Percentiles rank a stretch among this genome's conserved stretches.
These are phyloP conservation scores for Drosophila virilis DNA, from an alignment of 1,140 invertebrate species.

Conservation along the genomic window DNA sequence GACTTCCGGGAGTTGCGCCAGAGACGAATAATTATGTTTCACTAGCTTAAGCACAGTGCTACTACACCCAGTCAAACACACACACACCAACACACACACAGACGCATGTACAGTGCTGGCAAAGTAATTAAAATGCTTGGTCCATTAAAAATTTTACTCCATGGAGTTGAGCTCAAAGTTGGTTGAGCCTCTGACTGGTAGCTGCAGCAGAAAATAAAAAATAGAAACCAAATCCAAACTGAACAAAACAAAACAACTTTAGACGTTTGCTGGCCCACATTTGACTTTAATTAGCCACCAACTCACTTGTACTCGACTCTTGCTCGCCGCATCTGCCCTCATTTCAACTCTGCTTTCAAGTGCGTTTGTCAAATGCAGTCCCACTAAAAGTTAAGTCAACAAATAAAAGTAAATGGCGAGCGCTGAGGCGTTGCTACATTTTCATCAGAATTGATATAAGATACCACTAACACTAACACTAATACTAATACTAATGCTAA, in stretches of 20 bases:
- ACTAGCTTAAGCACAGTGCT: slow-evolving; percentile 71
- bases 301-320: slow-evolving; percentile 12
- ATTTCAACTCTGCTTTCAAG: not conserved
- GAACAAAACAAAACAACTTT: slow-evolving; percentile 73
- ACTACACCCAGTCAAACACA: slow-evolving; percentile 20
- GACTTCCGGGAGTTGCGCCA: slow-evolving; percentile 75
- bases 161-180: slow-evolving; percentile 74
- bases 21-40: slow-evolving; percentile 81
- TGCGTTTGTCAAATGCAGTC: slow-evolving; percentile 61
- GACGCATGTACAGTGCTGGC: slow-evolving; percentile 27
- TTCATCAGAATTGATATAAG: too few relatives aligned
- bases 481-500: too few relatives aligned
- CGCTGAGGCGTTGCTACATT: not conserved
- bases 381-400: slow-evolving; percentile 38
- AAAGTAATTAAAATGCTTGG: slow-evolving; percentile 82
- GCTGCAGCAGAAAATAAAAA: slow-evolving; percentile 27
- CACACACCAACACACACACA: slow-evolving; percentile 11
- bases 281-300: slow-evolving; percentile 72
- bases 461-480: too few relatives aligned
- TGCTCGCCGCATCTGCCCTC: not conserved
- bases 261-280: slow-evolving; percentile 65
- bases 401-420: slow-evolving; percentile 22
- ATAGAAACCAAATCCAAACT: slow-evolving; percentile 31
- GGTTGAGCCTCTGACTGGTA: slow-evolving; percentile 72
- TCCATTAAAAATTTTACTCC: slow-evolving; percentile 80